phyloP scores from a whole-genome alignment of 1,140 invertebrate species.

The Bicyclus anynana region DNA sequence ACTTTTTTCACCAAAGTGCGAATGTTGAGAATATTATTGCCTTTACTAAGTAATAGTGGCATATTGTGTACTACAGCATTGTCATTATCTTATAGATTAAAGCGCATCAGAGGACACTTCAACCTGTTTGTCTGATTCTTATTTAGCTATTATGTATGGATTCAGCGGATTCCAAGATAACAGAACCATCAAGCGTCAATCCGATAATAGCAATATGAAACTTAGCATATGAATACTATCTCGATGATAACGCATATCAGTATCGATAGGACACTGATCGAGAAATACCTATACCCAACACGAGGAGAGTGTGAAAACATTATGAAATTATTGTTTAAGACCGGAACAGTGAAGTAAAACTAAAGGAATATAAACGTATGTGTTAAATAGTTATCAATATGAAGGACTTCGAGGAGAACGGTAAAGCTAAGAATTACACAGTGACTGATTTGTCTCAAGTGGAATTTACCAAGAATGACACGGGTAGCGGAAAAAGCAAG shows the following conservation, averaged over 20 bases:
- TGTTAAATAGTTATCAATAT: conserved; percentile 3
- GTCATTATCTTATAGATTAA: background rate
- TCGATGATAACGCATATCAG: conserved; percentile 3
- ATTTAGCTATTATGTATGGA: background rate
- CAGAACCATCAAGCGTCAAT: background rate
- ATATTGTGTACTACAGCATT: too few relatives aligned
- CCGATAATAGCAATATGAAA: conserved; percentile 3
- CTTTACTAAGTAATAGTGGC: too few relatives aligned
- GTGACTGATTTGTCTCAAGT: conserved; percentile 32
- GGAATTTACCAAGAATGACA: conserved; percentile 34
- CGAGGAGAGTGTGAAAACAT: background rate
- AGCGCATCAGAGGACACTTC: background rate
- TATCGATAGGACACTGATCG: background rate
- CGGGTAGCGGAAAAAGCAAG: conserved; percentile 28
- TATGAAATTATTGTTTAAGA: background rate
- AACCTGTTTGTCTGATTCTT: background rate
- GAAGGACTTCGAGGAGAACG: conserved; percentile 19
- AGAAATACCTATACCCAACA: background rate
- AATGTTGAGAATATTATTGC: too few relatives aligned
- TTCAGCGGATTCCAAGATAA: conserved; percentile 2
- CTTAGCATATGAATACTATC: conserved; percentile 3
- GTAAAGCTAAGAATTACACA: conserved; percentile 30
- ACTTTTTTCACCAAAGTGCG: too few relatives aligned
- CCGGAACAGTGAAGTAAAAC: background rate
- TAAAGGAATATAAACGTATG: background rate